Conservation (phyloP, 1,140 invertebrate species). For the Phenacoccus solenopsis region DNA sequence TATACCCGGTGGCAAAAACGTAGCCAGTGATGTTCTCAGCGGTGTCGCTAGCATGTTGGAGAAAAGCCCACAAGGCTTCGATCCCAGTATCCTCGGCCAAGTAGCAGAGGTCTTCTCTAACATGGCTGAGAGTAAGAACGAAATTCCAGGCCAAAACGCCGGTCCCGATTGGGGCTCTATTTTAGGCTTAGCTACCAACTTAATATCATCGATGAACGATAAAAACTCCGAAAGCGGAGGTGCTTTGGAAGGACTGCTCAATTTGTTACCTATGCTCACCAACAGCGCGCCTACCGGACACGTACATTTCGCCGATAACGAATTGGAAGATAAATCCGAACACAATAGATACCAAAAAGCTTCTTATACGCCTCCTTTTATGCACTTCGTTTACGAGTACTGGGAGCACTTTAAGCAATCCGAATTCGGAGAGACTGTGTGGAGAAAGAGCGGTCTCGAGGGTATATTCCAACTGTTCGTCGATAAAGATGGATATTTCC, state of each 20-base stretch:
- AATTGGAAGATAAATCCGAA: slow-evolving; percentile 35
- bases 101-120: slow-evolving; percentile 38
- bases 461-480: slow-evolving; percentile 45
- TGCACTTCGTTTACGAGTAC: slow-evolving; percentile 57
- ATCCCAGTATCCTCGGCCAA: slow-evolving; percentile 39
- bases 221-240: slow-evolving; percentile 25
- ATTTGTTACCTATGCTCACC: slow-evolving; percentile 48
- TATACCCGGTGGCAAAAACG: slow-evolving; percentile 33
- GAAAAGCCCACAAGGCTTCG: slow-evolving; percentile 39
- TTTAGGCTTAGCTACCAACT: slow-evolving; percentile 13
- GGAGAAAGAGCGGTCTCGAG: slow-evolving; percentile 54
- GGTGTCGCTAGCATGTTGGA: slow-evolving; percentile 24
- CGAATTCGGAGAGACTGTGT: slow-evolving; percentile 54
- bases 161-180: slow-evolving; percentile 1
- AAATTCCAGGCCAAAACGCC: not conserved
- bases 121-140: not conserved
- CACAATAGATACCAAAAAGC: slow-evolving; percentile 46
- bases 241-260: slow-evolving; percentile 40
- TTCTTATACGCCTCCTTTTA: slow-evolving; percentile 51
- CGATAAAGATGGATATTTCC: slow-evolving; percentile 36
- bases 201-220: slow-evolving; percentile 27
- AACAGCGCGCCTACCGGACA: slow-evolving; percentile 24
- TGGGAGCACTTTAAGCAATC: slow-evolving; percentile 68
- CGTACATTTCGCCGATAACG: slow-evolving; percentile 27
- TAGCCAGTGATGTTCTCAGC: slow-evolving; percentile 20